Percentiles rank a stretch among this genome's conserved stretches.
These are phyloP conservation scores for Tragelaphus eurycerus DNA, from an alignment of 2,797 vertebrate genomes.

Conservation along the genomic window DNA sequence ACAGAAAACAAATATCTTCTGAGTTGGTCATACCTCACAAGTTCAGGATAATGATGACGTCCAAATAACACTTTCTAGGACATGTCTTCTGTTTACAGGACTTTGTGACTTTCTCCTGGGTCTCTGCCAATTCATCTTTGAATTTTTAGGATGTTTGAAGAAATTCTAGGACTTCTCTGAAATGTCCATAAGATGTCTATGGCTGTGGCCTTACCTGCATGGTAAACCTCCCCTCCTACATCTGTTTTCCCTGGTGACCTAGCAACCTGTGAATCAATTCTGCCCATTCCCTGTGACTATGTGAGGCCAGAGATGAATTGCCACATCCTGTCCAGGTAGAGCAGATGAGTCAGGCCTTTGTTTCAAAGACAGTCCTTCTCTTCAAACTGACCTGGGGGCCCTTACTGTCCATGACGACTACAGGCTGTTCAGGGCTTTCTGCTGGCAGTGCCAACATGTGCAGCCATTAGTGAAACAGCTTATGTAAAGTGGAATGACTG, in stretches of 20 bases:
- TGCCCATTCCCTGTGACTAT: background rate
- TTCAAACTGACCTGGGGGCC: background rate
- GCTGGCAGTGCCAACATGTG: background rate
- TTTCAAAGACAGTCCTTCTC: background rate
- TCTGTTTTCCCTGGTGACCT: background rate
- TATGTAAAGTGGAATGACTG: slow-evolving; percentile 25
- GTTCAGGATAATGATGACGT: background rate
- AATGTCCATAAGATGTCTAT: background rate
- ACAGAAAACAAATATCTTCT: background rate
- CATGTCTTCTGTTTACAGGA: background rate
- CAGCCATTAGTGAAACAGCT: background rate
- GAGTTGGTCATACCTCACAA: background rate
- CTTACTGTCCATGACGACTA: background rate
- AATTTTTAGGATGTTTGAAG: background rate
- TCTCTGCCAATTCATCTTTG: background rate
- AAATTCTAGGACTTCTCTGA: background rate
- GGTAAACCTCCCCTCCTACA: background rate
- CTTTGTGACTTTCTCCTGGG: background rate
- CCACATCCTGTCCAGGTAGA: background rate
- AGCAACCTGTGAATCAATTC: background rate
- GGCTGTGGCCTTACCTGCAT: background rate
- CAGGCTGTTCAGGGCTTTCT: background rate
- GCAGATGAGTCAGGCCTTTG: background rate
- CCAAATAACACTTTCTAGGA: background rate
- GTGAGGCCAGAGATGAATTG: background rate